Base-by-base conservation (phyloP, 1,140 invertebrate genomes). In the Drosophila santomea region DNA sequence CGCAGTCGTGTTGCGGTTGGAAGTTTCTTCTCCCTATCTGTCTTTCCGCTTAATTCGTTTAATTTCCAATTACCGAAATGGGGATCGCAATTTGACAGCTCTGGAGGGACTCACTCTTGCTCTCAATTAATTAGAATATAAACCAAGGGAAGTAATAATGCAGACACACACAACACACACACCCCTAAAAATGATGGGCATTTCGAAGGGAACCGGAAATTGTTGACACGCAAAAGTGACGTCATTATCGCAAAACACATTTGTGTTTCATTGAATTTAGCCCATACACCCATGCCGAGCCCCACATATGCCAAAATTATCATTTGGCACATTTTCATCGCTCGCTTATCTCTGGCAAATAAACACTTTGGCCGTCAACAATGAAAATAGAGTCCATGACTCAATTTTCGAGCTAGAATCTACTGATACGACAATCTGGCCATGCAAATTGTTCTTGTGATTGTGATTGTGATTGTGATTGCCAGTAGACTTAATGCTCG, bases 31-130 rank as follows among this genome's bases (percentile, higher is more conserved):
- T 47, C 57, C 38, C 23, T 58, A 60, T 60, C 23, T 56, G 55
- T 57, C 60, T 76, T 75, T 74, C 52, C 72, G 71, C 67, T 88
- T 88, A 86, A 88, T 88, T 86, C 59, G 76, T 73, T 86, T 82
- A 82, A 88, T 82, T 86, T 82, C 74, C 57, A 75, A 79, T 79
- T 83, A 71, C 38, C 62, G 45, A 63, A 74, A 75, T 71, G 69
- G 43, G 39, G 28, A 57, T 36, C 56, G 35, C 44, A 54, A 48
- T 50, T 51, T 67, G 68, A 66, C 25, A 66, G 60, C 44, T 54
- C 25, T 20, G 12, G 14, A 12, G 51, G 25, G 64, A 57, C 51
- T 36, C 20, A 64, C 45, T 20, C n/a, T 15, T 39, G 17, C 68
- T 81, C 68, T 82, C 58, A 78, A 86, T 86, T 82, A 86, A 86